phyloP scores from a whole-genome alignment of 2,113 vertebrate species.

The Xiphophorus maculatus region DNA sequence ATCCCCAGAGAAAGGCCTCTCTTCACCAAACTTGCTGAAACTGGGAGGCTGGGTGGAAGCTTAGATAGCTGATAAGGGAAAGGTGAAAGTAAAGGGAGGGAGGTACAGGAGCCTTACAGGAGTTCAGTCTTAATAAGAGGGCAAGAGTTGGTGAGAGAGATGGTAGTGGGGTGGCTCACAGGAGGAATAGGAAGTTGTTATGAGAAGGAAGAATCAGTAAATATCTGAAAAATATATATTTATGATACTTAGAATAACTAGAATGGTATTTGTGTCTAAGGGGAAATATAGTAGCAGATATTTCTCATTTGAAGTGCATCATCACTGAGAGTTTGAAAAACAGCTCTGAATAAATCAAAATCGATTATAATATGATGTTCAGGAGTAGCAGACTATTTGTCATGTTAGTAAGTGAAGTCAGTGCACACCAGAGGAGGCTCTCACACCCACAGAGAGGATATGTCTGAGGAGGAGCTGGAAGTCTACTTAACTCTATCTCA shows the following conservation, averaged over 20 bases:
- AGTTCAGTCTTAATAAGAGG: slow-evolving; percentile 70
- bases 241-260: slow-evolving; percentile 18
- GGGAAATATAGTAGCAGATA: slow-evolving; percentile 14
- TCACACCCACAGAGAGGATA: slow-evolving; percentile 33
- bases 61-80: slow-evolving; percentile 36
- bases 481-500: slow-evolving; percentile 54
- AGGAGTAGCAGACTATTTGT: slow-evolving; percentile 39
- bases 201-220: slow-evolving; percentile 1
- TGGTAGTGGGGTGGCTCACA: slow-evolving; percentile 3
- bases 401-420: slow-evolving; percentile 31
- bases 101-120: slow-evolving; percentile 36
- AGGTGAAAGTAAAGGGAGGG: slow-evolving; percentile 34
- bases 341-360: slow-evolving; percentile 41
- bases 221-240: background rate
- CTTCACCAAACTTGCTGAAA: slow-evolving; percentile 46
- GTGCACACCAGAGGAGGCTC: slow-evolving; percentile 21
- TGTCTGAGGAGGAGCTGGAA: slow-evolving; percentile 52
- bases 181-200: background rate
- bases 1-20: slow-evolving; percentile 63
- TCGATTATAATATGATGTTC: slow-evolving; percentile 58
- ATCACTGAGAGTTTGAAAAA: slow-evolving; percentile 46
- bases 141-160: slow-evolving; percentile 26
- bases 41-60: slow-evolving; percentile 36
- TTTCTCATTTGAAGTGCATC: slow-evolving; percentile 25
- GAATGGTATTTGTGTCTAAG: slow-evolving; percentile 33